Conservation (phyloP, 2,797 vertebrate species). For the Brachyalestes nurse region DNA sequence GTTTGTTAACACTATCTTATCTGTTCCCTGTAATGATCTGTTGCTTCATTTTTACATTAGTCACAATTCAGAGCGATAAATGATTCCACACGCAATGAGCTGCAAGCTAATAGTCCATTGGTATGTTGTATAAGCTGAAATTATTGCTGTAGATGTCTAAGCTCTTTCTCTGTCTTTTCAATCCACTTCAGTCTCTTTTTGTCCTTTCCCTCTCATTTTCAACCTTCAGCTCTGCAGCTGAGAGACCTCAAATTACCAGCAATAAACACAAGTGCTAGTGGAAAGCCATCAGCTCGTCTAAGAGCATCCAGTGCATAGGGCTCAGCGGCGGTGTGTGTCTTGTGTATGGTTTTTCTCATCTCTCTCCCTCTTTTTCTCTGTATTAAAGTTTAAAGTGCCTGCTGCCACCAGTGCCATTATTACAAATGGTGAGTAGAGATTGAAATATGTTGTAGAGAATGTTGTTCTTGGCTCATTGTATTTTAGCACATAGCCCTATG, state of each 20-base stretch:
- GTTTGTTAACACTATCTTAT: not conserved
- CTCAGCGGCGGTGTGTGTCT: not conserved
- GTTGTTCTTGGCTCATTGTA: not conserved
- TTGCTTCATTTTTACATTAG: not conserved
- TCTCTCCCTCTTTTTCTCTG: constrained; percentile 46
- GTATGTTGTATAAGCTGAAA: not conserved
- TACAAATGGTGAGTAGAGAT: constrained; percentile 90
- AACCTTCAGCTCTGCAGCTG: not conserved
- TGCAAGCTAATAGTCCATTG: not conserved
- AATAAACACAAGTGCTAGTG: constrained; percentile 6
- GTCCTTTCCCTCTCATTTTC: constrained; percentile 1
- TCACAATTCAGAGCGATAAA: not conserved
- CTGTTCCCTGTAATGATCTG: constrained; percentile 7
- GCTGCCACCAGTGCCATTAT: constrained; percentile 97
- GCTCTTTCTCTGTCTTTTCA: not conserved
- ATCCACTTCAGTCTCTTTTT: constrained; percentile 5
- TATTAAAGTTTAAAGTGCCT: constrained; percentile 93
- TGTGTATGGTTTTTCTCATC: not conserved
- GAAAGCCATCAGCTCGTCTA: constrained; percentile 17
- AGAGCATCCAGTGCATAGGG: not conserved
- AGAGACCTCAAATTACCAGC: constrained; percentile 10
- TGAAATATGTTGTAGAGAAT: not conserved
- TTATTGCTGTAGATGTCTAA: not conserved
- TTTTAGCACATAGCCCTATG: not conserved
- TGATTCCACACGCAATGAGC: not conserved